Conservation (phyloP, 2,797 vertebrate genomes). For the Lycodopsis pacificus region DNA sequence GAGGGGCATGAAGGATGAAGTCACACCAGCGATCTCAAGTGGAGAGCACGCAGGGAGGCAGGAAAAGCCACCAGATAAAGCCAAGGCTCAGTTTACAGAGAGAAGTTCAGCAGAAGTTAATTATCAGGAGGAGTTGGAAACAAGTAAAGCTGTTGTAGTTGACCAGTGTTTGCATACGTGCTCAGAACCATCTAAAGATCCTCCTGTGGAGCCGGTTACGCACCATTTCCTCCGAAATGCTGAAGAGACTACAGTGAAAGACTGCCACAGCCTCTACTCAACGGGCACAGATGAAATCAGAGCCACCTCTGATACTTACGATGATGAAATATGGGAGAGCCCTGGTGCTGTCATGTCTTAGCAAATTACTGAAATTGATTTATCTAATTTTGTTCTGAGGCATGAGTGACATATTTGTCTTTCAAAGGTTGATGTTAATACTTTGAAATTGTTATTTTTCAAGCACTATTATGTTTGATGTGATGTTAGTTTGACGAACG, state of each 20-base stretch:
- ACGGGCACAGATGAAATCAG: slow-evolving; percentile 9
- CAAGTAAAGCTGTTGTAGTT: background rate
- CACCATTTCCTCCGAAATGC: background rate
- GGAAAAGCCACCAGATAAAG: background rate
- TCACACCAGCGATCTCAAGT: background rate
- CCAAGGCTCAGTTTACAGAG: background rate
- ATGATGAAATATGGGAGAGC: slow-evolving; percentile 81
- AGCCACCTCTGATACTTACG: slow-evolving; percentile 50
- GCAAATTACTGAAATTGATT: background rate
- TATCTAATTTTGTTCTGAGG: background rate
- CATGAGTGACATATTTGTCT: background rate
- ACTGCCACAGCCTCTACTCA: slow-evolving; percentile 1
- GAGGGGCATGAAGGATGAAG: background rate
- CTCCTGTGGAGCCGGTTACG: background rate
- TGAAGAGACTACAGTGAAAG: background rate
- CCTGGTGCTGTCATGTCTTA: slow-evolving; percentile 13
- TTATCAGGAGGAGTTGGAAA: background rate
- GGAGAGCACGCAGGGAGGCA: background rate
- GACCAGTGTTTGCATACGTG: background rate
- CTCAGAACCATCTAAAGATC: background rate
- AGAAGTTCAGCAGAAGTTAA: background rate
- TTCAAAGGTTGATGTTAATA: background rate
- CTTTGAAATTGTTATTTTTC: background rate
- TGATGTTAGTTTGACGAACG: slow-evolving; percentile 16
- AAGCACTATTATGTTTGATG: background rate